Evolutionary conservation across 2,888 invertebrate genomes (phyloP), one percentile per base, ranked within the genome.

Genomic region (Drosophila paranaensis): DNA sequence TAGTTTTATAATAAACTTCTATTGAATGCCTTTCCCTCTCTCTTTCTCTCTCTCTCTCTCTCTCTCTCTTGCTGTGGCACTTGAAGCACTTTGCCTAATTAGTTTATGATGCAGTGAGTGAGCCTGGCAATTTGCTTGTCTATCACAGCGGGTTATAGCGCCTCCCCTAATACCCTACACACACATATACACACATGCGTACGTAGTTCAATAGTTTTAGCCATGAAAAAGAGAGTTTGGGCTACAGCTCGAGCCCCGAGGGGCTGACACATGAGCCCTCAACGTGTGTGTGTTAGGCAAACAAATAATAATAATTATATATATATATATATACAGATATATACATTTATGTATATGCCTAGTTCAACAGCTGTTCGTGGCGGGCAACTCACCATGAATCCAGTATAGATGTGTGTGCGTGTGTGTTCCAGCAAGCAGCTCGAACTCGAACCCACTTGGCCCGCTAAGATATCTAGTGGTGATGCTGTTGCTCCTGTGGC

Each of bases 341-440:
- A 4, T 37, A 33, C 8, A 73, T 13, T 6, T 33, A 74, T 35
- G 11, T 37, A 37, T 72, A 70, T 77, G 79, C 68, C 71, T 77
- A 74, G 72, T 65, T 79, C 45, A 80, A 74, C 85, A 82, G 86
- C 76, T 82, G 86, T 81, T 79, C 25, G 51, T 27, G 51, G 68
- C 56, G 58, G 51, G 46, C 66, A 73, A 81, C 85, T 88, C 84
- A 86, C 86, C 86, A 86, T 86, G 86, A 82, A 86, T 86, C 84
- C 84, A 84, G 72, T 74, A 51, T 71, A 65, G 60, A 64, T 79
- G 69, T 79, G 75, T 77, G 39, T 45, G 11, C 54, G 55, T 42
- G 55, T 42, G 55, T 43, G 64, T 35, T 72, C 68, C 85, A 72
- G 79, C 70, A 64, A 72, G 68, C 68, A 54, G 62, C 63, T 71